Evolutionary conservation across 2,888 invertebrate species (phyloP).

Genomic region (Aquatica leii): DNA sequence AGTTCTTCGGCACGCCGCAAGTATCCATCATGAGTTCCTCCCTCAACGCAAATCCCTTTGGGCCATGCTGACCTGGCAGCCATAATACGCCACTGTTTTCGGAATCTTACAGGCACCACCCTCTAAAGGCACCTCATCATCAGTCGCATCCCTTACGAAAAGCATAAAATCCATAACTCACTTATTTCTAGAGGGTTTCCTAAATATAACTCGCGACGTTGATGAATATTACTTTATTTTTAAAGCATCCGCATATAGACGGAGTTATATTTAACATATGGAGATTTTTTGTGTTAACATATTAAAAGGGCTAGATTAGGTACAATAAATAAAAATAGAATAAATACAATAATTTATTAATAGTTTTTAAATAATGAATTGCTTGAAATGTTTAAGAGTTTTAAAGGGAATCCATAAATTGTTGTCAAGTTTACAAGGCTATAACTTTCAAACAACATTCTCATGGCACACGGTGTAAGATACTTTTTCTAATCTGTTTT

Average conservation of each 20-base stretch:
- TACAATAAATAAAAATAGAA: neutral
- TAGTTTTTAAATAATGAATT: conserved; percentile 5
- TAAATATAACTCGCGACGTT: conserved; percentile 23
- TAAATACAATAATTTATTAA: conserved; percentile 12
- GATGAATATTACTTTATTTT: conserved; percentile 27
- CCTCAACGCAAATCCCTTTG: conserved; percentile 43
- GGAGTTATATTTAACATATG: conserved; percentile 10
- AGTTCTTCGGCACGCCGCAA: conserved; percentile 38
- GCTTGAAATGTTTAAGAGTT: conserved; percentile 5
- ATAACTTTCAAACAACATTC: conserved; percentile 27
- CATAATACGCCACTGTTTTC: conserved; percentile 51
- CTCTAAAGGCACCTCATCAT: conserved; percentile 39
- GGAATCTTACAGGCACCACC: conserved; percentile 43
- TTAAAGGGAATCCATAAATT: conserved; percentile 18
- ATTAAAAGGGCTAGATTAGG: conserved; percentile 9
- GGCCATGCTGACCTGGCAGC: conserved; percentile 54
- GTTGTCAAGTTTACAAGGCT: conserved; percentile 14
- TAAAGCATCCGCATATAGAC: conserved; percentile 26
- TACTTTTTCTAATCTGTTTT: conserved; percentile 21
- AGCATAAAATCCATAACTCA: conserved; percentile 27
- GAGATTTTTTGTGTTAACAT: conserved; percentile 7
- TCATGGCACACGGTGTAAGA: conserved; percentile 9
- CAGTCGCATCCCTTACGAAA: conserved; percentile 39
- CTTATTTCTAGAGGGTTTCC: conserved; percentile 23
- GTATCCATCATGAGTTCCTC: conserved; percentile 43